phyloP scores from a whole-genome alignment of 2,113 vertebrate genomes.

The Macaca fascicularis region T2T-MFA8v1.1 NC_088381.1:83780001-83780500 shows the following conservation, averaged over 20 bases:
- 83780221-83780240: background rate
- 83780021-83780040: constrained; percentile 57
- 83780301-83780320: background rate
- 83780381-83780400: rapidly evolving
- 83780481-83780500: rapidly evolving
- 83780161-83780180: background rate
- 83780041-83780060: constrained; percentile 56
- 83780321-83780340: background rate
- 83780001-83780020: constrained; percentile 52
- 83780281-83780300: background rate
- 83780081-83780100: constrained; percentile 49
- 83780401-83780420: background rate
- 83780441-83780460: background rate
- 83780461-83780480: rapidly evolving
- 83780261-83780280: background rate
- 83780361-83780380: background rate
- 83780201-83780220: background rate
- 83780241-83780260: background rate
- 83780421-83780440: background rate
- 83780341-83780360: background rate
- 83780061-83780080: constrained; percentile 13
- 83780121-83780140: constrained; percentile 30
- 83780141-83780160: constrained; percentile 5
- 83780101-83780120: background rate
- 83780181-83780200: constrained; percentile 19